Evolutionary conservation across 1,140 invertebrate genomes (phyloP), one percentile per base, ranked within the genome.

Genomic region (Solen grandis): DNA sequence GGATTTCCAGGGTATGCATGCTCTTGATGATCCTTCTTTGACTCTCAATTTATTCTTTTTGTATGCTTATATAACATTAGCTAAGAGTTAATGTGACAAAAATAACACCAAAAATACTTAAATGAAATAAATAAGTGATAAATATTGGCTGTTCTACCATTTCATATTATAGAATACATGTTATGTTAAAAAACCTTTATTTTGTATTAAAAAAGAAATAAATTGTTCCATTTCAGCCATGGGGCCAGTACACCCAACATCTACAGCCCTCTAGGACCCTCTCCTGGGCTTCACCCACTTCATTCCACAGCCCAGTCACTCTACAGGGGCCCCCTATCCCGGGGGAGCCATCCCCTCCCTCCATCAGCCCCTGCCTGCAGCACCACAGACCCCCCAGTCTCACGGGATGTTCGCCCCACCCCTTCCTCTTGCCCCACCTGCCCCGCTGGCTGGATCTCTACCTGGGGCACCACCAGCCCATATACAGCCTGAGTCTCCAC

Each of bases 321-420:
- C 75, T 16, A 65, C 70, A 29, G 38, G 36, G 22, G 55, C 55
- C 41, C 59, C 55, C 59, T 46, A 38, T 31, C 75, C 62, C 19
- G 54, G 62, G 52, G 14, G 59, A 63, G 94, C 95, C 19, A 93
- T 95, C 33, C 95, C 95, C 25, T 90, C 95, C 79, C 84, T 83
- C 57, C 85, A 76, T 59, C 84, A 73, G 52, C 68, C 75, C 94
- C 88, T 94, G 95, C 31, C 93, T 95, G 29, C 94, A 95, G n/a
- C 91, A 95, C 59, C 83, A 55, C 73, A 84, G n/a, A 68, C 84
- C 38, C 73, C 82, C 63, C 81, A 79, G 73, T 78, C 84, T 62
- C 83, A 84, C 81, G 86, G 86, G 63, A 92, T 92, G 88, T 93
- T 92, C 76, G 90, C 91, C 70, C 85, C 90, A 38, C 91, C 91